Conservation (phyloP, 2,888 invertebrate species). For the Sminthurides aquaticus region DNA sequence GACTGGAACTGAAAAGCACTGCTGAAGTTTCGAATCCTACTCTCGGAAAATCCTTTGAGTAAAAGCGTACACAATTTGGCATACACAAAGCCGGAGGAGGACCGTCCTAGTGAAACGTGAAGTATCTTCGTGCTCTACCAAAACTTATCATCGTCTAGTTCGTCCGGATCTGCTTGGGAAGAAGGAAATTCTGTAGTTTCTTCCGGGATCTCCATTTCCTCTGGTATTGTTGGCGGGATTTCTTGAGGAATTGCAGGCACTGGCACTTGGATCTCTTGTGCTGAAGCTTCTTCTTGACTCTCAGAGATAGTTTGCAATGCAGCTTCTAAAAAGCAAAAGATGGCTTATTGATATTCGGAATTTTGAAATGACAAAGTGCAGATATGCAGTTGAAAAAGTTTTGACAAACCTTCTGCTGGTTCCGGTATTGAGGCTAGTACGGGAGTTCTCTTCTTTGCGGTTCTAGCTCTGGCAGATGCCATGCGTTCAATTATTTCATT, state of each 20-base stretch:
- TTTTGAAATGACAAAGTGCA: neutral
- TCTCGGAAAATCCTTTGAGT: too few species aligned
- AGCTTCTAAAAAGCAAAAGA: neutral
- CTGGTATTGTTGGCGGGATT: neutral
- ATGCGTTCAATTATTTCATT: conserved; percentile 42
- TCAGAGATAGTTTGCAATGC: neutral
- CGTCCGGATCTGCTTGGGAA: conserved; percentile 6
- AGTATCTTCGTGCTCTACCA: too few species aligned
- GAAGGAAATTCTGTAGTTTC: neutral
- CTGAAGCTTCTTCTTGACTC: conserved; percentile 1
- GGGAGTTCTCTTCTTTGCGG: conserved; percentile 26
- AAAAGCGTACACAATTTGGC: too few species aligned
- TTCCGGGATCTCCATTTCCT: neutral
- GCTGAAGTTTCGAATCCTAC: too few species aligned
- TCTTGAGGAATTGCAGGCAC: neutral
- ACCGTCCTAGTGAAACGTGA: too few species aligned
- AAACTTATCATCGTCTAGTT: neutral
- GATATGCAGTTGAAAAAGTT: too few species aligned
- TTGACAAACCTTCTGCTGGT: conserved; percentile 27
- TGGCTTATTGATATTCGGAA: neutral
- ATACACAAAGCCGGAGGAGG: too few species aligned
- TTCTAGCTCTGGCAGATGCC: conserved; percentile 38
- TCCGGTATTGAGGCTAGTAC: conserved; percentile 41
- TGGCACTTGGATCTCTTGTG: neutral
- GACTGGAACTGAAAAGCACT: too few species aligned